phyloP scores from a whole-genome alignment of 1,140 invertebrate genomes.

The Oscheius sp. region DNA sequence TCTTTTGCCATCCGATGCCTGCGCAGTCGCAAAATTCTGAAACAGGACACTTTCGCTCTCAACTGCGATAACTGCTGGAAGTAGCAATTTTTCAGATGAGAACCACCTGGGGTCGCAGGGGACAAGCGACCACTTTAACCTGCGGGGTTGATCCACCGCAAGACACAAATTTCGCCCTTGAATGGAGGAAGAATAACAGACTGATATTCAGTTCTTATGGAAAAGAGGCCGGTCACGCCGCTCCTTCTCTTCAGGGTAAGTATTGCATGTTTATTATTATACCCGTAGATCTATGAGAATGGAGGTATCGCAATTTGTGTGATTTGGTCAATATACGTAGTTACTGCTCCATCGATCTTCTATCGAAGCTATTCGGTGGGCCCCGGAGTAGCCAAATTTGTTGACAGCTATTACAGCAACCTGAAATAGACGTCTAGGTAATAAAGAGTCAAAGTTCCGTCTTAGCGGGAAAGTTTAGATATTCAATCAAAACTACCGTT shows the following conservation, averaged over 20 bases:
- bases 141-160: constrained; percentile 10
- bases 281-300: not conserved
- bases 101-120: constrained; percentile 18
- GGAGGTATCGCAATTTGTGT: not conserved
- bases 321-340: not conserved
- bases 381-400: constrained; percentile 13
- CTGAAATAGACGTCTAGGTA: not conserved
- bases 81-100: constrained; percentile 17
- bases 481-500: not conserved
- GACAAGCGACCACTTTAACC: constrained; percentile 17
- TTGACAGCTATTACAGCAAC: constrained; percentile 18
- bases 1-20: not conserved
- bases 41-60: not conserved
- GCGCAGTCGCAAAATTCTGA: not conserved
- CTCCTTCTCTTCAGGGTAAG: constrained; percentile 31
- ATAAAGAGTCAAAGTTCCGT: not conserved
- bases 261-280: not conserved
- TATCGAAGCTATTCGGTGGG: not conserved
- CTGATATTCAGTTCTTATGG: constrained; percentile 30
- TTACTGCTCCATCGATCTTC: constrained; percentile 6
- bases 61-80: not conserved
- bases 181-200: constrained; percentile 32
- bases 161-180: constrained; percentile 15
- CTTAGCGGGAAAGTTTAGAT: not conserved
- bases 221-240: constrained; percentile 20